Evolutionary conservation across 2,888 invertebrate genomes (phyloP), one percentile per base, ranked within the genome.

Genomic region (Eristalinus aeneus): DNA sequence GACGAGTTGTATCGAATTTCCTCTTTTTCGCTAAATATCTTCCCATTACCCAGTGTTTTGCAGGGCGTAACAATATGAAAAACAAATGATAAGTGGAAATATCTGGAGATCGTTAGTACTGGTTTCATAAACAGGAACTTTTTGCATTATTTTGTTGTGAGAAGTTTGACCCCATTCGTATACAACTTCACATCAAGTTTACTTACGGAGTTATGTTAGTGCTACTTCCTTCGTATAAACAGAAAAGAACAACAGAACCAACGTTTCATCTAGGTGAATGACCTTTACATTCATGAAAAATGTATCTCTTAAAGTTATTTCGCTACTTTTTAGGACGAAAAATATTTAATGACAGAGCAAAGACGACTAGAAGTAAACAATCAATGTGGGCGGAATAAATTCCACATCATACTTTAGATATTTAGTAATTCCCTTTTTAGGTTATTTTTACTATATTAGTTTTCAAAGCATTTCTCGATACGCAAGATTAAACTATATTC

Each of bases 61-160:
- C 81, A 53, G 9, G 36, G 61, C 32, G 68, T 34, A 54, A 73
- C 60, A 75, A 71, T 80, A 74, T 79, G 39, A 85, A 65, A 72
- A 80, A 74, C 16, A 56, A 65, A 65, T 76, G 72, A 82, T 82
- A 82, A 86, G 77, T 86, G 86, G 86, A 86, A 82, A 82, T 86
- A 86, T 86, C 82, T 78, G 78, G 61, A 86, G 78, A 78, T 74
- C 77, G 86, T 74, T 82, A 86, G 85, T 82, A 63, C 81, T 82
- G 81, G 77, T 82, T 84, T 86, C 74, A 82, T 78, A 82, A 86
- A 82, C 81, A 85, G 76, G 82, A 86, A 86, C 86, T 86, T 78
- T 82, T 54, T 82, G 77, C 82, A 82, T 86, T 86, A 86, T 82
- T 86, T 86, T 86, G 86, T 86, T 86, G 74, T 71, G 74, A 82